Conservation (phyloP, 2,113 vertebrate genomes). For the Stigmatopora argus region DNA sequence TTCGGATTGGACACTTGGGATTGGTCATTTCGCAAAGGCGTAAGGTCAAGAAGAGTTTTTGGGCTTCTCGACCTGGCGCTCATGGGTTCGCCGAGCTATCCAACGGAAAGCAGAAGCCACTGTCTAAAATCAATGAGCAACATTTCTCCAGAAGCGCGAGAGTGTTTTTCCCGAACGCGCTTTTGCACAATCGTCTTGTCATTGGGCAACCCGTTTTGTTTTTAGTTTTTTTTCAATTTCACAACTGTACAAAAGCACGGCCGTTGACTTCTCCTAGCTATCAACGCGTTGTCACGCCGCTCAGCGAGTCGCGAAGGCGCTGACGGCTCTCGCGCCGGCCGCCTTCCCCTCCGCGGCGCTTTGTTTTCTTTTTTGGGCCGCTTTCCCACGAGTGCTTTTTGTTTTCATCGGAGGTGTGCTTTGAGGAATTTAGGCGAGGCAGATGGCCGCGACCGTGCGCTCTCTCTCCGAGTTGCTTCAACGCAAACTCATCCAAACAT, state of each 20-base stretch:
- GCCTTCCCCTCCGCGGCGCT: neutral
- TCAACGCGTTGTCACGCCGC: slow-evolving; percentile 23
- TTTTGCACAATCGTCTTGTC: slow-evolving; percentile 44
- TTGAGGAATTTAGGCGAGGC: slow-evolving; percentile 2
- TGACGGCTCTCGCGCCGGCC: slow-evolving; percentile 2
- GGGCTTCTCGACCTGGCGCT: neutral
- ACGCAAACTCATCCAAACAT: neutral
- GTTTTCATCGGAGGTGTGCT: neutral
- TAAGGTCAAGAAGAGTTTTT: slow-evolving; percentile 15
- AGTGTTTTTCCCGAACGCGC: slow-evolving; percentile 34
- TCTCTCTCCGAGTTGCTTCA: neutral
- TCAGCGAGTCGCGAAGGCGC: neutral
- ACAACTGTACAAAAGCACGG: neutral
- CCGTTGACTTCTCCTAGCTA: neutral
- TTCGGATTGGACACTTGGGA: too few species aligned
- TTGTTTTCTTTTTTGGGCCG: slow-evolving; percentile 3
- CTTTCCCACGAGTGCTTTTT: slow-evolving; percentile 14
- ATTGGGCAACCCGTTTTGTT: slow-evolving; percentile 40
- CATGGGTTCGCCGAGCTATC: neutral
- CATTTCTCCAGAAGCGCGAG: slow-evolving; percentile 37
- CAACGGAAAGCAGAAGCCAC: slow-evolving; percentile 34
- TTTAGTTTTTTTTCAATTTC: neutral
- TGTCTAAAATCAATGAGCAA: slow-evolving; percentile 5
- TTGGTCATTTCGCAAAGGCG: neutral
- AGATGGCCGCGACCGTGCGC: neutral